A percentile compares a stretch with the other conserved stretches of the same genome.
Conservation (phyloP, 1,140 invertebrate species). For the Drosophila varians region DNA sequence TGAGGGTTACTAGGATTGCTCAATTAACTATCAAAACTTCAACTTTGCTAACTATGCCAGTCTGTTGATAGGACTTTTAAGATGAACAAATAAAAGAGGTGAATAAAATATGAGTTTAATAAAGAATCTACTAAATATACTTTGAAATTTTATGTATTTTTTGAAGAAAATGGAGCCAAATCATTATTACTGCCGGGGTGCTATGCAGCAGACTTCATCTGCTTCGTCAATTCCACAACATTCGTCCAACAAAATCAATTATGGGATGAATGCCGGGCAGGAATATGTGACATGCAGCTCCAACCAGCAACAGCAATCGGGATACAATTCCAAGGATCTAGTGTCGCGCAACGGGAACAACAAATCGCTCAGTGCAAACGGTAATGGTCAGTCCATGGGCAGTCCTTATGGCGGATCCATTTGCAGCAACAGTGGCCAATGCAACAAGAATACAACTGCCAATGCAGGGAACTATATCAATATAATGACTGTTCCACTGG, state of each 20-base stretch:
- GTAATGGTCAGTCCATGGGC: constrained; percentile 24
- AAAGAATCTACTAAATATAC: not conserved
- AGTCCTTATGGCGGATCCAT: constrained; percentile 39
- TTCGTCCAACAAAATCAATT: constrained; percentile 54
- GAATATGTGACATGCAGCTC: constrained; percentile 59
- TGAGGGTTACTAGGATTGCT: constrained; percentile 21
- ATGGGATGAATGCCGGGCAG: constrained; percentile 47
- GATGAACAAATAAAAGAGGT: constrained; percentile 1
- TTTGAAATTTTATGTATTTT: not conserved
- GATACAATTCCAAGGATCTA: constrained; percentile 51
- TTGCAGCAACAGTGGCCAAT: constrained; percentile 58
- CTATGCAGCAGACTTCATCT: constrained; percentile 46
- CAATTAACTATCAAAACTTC: constrained; percentile 11
- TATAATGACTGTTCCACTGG: constrained; percentile 76
- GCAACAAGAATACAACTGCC: constrained; percentile 49
- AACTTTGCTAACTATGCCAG: constrained; percentile 1
- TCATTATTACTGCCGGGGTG: constrained; percentile 74
- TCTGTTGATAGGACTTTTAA: constrained; percentile 12
- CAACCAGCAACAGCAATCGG: constrained; percentile 40
- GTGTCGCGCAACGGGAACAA: constrained; percentile 44
- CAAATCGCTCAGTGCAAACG: constrained; percentile 41
- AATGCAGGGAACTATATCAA: constrained; percentile 77
- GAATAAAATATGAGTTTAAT: not conserved
- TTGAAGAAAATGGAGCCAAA: constrained; percentile 68
- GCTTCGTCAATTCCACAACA: constrained; percentile 55